A percentile compares a stretch with the other conserved stretches of the same genome.
Evolutionary conservation across 2,113 vertebrate genomes (phyloP).

Genomic region (Platanista minor): DNA sequence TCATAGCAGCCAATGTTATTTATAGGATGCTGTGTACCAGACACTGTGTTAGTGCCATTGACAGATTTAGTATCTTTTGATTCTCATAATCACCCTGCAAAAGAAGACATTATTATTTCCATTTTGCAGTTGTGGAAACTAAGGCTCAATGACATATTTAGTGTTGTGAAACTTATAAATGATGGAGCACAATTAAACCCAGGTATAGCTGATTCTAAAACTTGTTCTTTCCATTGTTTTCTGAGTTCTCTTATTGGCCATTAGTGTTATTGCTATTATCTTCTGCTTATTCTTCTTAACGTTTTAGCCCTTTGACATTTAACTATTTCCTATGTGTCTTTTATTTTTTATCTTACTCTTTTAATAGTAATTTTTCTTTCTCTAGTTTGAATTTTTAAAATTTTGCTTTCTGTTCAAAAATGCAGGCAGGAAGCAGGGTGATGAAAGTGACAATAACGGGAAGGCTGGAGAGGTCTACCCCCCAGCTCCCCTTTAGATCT

Average conservation of each 20-base stretch:
- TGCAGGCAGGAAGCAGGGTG: background rate
- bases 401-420: background rate
- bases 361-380: background rate
- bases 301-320: background rate
- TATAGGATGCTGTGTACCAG: background rate
- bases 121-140: background rate
- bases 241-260: background rate
- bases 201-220: background rate
- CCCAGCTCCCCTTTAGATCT: background rate
- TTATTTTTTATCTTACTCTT: background rate
- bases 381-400: background rate
- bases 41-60: background rate
- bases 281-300: background rate
- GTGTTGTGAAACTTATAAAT: background rate
- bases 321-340: background rate
- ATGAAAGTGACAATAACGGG: background rate
- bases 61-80: background rate
- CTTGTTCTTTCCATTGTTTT: background rate
- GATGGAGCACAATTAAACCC: background rate
- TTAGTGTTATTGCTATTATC: background rate
- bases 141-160: background rate
- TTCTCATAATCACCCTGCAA: background rate
- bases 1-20: background rate
- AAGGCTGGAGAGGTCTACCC: background rate
- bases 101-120: background rate